Base-by-base conservation (phyloP, 1,140 invertebrate species). In the Zaprionus davidi region DNA sequence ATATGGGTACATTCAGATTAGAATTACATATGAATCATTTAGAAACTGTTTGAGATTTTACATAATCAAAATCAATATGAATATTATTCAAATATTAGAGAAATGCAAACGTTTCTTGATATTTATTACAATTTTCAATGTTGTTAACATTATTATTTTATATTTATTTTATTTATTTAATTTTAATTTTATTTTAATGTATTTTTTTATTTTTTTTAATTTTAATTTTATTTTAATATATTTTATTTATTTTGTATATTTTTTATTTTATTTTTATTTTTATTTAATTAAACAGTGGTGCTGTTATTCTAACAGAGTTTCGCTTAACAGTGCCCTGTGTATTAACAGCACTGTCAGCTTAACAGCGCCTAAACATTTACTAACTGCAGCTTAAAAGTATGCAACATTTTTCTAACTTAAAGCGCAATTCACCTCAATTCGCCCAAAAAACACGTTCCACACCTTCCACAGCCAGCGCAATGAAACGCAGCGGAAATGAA, bases 291-390 rank as follows among this genome's bases (percentile, higher is more conserved):
- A 34, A 34, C 31, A 11, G 31, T 64, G 31, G 31, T 11, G 31
- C 31, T 34, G 31, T 34, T 34, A 34, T 9, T 3, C 3, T 34
- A 34, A 34, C 31, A 34, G 9, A 34, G 9, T 34, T 34, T 34
- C 9, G 2, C 2, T 3, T 34, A 3, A 34, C 31, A 34, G 9
- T 3, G 0, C 31, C 31, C 31, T 34, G 9, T 11, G 9, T 9
- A 34, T 3, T 55, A 73, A 68, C 57, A 73, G 55, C 56, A 5
- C 24, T 68, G 13, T 34, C n/a, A 49, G 22, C 4, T 24, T 68
- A 49, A 36, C 65, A 59, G 7, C 4, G 13, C 2, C 1, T 12
- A 26, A 15, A 41, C n/a, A 70, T 41, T 63, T 17, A 6, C 13
- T 20, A 20, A 1, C 1, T 11, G 15, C 36, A 11, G 59, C 67